These are phyloP conservation scores for rat (Rattus norvegicus) DNA, from an alignment of 2,113 vertebrate species.

Conservation along the genomic window GRCr8 NC_086023.1:150762501-150763000, in stretches of 20 bases:
- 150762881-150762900: too few species aligned
- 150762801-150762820: background rate
- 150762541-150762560: background rate
- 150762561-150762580: background rate
- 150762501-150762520: background rate
- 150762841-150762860: background rate
- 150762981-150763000: background rate
- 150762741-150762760: background rate
- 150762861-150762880: too few species aligned
- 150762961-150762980: background rate
- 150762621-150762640: slow-evolving; percentile 5
- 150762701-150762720: background rate
- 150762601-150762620: background rate
- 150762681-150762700: background rate
- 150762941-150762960: background rate
- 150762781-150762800: background rate
- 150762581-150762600: background rate
- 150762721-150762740: background rate
- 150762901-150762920: background rate
- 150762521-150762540: background rate
- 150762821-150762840: background rate
- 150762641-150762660: slow-evolving; percentile 29
- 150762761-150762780: background rate
- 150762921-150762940: too few species aligned
- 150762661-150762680: slow-evolving; percentile 14